These are phyloP conservation scores for Resseliella maxima DNA, from an alignment of 2,888 invertebrate genomes.

Conservation along the genomic window DNA sequence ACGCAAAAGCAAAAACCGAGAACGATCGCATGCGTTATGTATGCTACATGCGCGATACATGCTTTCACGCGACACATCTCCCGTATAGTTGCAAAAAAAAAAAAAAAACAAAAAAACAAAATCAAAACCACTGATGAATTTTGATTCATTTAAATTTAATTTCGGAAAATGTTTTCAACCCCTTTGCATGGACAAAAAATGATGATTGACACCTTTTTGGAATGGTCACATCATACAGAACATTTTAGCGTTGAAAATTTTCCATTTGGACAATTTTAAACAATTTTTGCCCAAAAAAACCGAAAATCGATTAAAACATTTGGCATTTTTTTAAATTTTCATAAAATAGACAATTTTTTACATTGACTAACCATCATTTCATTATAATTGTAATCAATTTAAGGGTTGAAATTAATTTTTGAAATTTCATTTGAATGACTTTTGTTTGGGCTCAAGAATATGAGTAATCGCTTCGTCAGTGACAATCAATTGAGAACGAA, in stretches of 20 bases:
- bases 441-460: slow-evolving; percentile 21
- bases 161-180: slow-evolving; percentile 44
- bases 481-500: background rate
- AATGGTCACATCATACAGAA: background rate
- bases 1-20: background rate
- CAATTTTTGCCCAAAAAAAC: background rate
- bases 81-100: background rate
- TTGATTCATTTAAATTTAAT: slow-evolving; percentile 37
- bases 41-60: slow-evolving; percentile 15
- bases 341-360: background rate
- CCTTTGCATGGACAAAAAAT: background rate
- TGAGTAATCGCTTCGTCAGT: background rate
- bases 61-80: slow-evolving; percentile 23
- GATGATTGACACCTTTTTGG: slow-evolving; percentile 21
- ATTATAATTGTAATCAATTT: background rate
- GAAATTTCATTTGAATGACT: slow-evolving; percentile 41
- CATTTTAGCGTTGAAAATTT: background rate
- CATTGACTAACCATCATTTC: background rate
- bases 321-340: background rate
- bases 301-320: background rate
- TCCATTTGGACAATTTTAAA: background rate
- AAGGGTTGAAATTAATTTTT: slow-evolving; percentile 42
- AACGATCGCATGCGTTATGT: background rate
- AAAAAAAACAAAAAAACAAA: no score
- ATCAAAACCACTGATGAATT: background rate